These are phyloP conservation scores for Myotis vivesi DNA, from an alignment of 2,797 vertebrate genomes.

Conservation along the genomic window DNA sequence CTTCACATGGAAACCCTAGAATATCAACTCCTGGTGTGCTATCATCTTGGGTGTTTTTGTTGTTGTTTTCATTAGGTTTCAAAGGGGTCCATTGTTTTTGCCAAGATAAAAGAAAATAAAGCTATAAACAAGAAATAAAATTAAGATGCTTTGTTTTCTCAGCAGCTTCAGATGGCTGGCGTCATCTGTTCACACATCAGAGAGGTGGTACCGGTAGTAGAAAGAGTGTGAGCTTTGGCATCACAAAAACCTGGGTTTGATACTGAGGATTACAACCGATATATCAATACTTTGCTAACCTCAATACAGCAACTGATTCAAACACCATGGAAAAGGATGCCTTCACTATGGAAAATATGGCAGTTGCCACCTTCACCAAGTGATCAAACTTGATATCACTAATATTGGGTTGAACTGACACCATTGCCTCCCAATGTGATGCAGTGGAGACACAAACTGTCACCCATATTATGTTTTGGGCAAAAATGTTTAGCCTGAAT, in stretches of 20 bases:
- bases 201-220: background rate
- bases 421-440: background rate
- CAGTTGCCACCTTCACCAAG: background rate
- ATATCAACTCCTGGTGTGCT: background rate
- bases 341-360: background rate
- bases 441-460: background rate
- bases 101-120: background rate
- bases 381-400: background rate
- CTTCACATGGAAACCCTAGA: background rate
- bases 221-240: background rate
- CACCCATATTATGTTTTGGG: background rate
- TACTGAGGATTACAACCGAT: background rate
- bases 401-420: background rate
- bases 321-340: background rate
- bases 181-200: background rate
- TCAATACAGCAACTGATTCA: background rate
- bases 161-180: background rate
- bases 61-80: background rate
- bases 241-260: background rate
- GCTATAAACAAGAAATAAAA: background rate
- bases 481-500: background rate
- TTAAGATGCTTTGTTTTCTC: background rate
- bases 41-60: background rate
- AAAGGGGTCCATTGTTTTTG: background rate
- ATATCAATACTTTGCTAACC: background rate